Conservation (phyloP, 2,113 vertebrate species). For the Parus major region DNA sequence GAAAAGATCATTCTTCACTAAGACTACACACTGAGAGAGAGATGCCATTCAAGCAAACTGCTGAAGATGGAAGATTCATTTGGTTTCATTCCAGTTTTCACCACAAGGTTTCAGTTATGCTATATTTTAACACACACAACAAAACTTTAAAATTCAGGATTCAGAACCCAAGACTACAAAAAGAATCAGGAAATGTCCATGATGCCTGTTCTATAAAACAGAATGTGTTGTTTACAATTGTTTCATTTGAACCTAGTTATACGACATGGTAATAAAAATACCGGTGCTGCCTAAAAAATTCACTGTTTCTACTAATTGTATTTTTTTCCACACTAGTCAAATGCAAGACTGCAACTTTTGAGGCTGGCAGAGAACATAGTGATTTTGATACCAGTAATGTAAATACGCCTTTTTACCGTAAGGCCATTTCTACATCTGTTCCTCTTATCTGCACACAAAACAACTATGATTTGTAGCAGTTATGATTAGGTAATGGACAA, state of each 20-base stretch:
- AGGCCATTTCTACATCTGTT: neutral
- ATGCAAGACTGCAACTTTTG: neutral
- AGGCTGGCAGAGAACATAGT: neutral
- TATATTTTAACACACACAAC: neutral
- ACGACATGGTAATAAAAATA: neutral
- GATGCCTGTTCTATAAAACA: neutral
- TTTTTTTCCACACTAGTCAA: neutral
- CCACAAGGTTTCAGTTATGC: neutral
- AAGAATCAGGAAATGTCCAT: neutral
- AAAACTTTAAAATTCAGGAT: neutral
- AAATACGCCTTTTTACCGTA: neutral
- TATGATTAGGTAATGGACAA: neutral
- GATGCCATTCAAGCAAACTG: neutral
- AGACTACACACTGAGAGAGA: neutral
- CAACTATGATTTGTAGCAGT: neutral
- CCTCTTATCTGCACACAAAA: neutral
- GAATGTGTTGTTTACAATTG: neutral
- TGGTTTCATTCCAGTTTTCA: constrained; percentile 2
- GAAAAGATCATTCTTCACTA: neutral
- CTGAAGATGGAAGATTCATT: neutral
- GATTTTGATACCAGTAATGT: neutral
- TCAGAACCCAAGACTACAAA: neutral
- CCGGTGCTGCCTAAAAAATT: neutral
- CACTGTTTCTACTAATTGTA: neutral
- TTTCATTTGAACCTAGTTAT: neutral